Evolutionary conservation across 2,888 invertebrate genomes (phyloP).

Genomic region (Ectropis crepuscularia): DNA sequence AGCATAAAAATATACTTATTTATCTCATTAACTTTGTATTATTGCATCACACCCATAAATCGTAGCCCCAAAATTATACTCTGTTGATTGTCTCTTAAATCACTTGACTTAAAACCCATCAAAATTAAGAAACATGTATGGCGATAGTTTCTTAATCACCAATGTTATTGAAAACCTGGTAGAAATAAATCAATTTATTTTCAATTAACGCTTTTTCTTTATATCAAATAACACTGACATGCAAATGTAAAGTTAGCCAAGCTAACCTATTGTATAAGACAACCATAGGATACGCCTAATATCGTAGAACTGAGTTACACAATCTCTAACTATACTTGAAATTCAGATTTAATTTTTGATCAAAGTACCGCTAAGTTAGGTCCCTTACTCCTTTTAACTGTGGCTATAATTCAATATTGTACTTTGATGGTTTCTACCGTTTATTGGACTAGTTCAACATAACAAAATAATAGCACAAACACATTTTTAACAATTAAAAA

Average conservation of each 20-base stretch:
- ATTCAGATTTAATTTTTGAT: no score
- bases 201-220: conserved; percentile 23
- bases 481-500: no score
- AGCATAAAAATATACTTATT: background rate
- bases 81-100: background rate
- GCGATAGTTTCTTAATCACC: conserved; percentile 7
- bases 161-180: conserved; percentile 5
- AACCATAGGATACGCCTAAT: conserved; percentile 19
- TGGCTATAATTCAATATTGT: no score
- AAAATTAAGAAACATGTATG: conserved; percentile 6
- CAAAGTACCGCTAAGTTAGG: no score
- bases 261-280: conserved; percentile 30
- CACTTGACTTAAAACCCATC: background rate
- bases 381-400: no score
- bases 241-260: conserved; percentile 33
- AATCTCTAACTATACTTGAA: no score
- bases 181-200: conserved; percentile 5
- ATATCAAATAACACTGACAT: conserved; percentile 25
- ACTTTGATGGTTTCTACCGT: no score
- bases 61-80: background rate
- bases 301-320: conserved; percentile 3
- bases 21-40: no score
- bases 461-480: no score
- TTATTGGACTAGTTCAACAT: no score
- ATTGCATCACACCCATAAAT: background rate